Percentiles rank a stretch among this genome's conserved stretches.
These are phyloP conservation scores for Blomia tropicalis DNA, from an alignment of 2,888 invertebrate genomes.

Conservation along the genomic window DNA sequence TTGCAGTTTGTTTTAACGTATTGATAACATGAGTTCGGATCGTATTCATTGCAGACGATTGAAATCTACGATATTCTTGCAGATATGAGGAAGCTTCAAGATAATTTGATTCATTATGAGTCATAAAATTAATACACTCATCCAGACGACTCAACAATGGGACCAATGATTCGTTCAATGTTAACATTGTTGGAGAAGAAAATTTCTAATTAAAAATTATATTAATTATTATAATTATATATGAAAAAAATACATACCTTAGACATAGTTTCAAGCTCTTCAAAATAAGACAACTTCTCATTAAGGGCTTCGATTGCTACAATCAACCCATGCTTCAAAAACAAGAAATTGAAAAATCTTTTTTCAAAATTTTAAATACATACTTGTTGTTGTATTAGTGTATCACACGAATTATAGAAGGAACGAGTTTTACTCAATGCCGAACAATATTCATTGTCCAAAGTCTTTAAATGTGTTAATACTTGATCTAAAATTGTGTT, in stretches of 20 bases:
- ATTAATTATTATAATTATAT: background rate
- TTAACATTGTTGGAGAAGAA: slow-evolving; percentile 59
- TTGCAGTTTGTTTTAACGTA: slow-evolving; percentile 59
- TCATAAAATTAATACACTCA: slow-evolving; percentile 66
- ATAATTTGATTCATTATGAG: slow-evolving; percentile 57
- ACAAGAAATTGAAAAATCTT: slow-evolving; percentile 24
- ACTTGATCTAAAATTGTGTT: background rate
- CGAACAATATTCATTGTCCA: slow-evolving; percentile 61
- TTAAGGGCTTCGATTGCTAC: slow-evolving; percentile 62
- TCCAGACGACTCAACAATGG: slow-evolving; percentile 66
- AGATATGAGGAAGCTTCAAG: slow-evolving; percentile 68
- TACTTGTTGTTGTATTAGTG: slow-evolving; percentile 64
- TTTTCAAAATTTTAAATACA: slow-evolving; percentile 11
- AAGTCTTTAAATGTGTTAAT: slow-evolving; percentile 50
- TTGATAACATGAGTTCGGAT: slow-evolving; percentile 62
- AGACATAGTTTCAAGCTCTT: slow-evolving; percentile 61
- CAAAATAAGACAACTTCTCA: slow-evolving; percentile 64
- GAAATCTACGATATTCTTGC: slow-evolving; percentile 66
- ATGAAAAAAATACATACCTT: slow-evolving; percentile 33
- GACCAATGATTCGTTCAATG: slow-evolving; percentile 66
- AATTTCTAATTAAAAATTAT: slow-evolving; percentile 45
- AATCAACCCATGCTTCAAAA: slow-evolving; percentile 53
- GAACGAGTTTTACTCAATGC: slow-evolving; percentile 84
- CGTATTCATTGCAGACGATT: slow-evolving; percentile 58
- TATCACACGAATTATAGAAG: slow-evolving; percentile 75